These are phyloP conservation scores for Scaptomyza cyrtandrae DNA, from an alignment of 2,888 invertebrate species.

Conservation along the genomic window DNA sequence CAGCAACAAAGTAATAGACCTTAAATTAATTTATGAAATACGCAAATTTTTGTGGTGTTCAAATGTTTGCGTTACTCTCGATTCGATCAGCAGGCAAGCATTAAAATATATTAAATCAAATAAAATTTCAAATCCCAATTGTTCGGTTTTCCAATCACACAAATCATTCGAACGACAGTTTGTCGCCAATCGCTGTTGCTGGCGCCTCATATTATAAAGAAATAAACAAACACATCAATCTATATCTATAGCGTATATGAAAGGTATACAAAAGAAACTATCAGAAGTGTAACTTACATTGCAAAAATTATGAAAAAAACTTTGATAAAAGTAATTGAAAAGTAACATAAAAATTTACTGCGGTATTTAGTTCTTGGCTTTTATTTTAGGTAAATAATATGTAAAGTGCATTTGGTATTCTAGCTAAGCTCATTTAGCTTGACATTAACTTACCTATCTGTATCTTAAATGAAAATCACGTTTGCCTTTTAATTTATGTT, in stretches of 20 bases:
- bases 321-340: too few relatives aligned
- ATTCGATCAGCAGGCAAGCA: slow-evolving; percentile 3
- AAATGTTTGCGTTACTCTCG: slow-evolving; percentile 35
- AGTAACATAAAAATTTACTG: too few relatives aligned
- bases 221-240: slow-evolving; percentile 5
- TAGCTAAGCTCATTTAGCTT: background rate
- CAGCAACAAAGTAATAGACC: background rate
- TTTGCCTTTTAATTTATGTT: slow-evolving; percentile 21
- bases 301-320: too few relatives aligned
- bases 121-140: slow-evolving; percentile 32
- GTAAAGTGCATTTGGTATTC: slow-evolving; percentile 7
- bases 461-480: slow-evolving; percentile 10
- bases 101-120: slow-evolving; percentile 54
- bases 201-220: slow-evolving; percentile 57
- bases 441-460: background rate
- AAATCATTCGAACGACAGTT: slow-evolving; percentile 39
- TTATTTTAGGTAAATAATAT: background rate
- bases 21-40: background rate
- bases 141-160: background rate
- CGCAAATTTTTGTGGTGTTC: background rate
- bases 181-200: slow-evolving; percentile 45
- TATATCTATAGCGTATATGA: background rate
- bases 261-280: background rate
- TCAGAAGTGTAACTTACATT: too few relatives aligned
- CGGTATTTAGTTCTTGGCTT: too few relatives aligned